Evolutionary conservation across 2,888 invertebrate species (phyloP).

Genomic region (Orgyia antiqua): DNA sequence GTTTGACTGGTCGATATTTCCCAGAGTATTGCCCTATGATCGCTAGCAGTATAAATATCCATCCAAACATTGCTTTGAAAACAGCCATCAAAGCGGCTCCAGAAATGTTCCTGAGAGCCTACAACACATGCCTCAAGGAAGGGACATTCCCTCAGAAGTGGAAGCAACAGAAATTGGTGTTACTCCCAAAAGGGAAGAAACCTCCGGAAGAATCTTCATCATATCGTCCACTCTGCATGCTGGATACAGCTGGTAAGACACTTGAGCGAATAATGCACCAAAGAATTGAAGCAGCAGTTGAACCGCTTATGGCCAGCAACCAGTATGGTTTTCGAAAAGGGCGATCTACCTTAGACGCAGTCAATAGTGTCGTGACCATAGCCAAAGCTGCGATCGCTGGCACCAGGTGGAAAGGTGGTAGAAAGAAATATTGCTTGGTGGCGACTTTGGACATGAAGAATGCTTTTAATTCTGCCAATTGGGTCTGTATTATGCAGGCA

Average conservation of each 20-base stretch:
- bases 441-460: no score
- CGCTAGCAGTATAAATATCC: no score
- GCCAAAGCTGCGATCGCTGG: not conserved
- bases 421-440: no score
- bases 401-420: not conserved
- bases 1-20: no score
- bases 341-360: no score
- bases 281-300: not conserved
- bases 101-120: not conserved
- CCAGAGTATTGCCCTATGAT: not conserved
- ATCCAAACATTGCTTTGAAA: no score
- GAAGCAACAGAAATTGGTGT: not conserved
- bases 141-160: not conserved
- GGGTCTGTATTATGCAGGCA: no score
- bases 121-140: not conserved
- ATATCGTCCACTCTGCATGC: not conserved
- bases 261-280: no score
- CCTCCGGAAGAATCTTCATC: not conserved
- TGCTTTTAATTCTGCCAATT: no score
- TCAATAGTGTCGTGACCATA: not conserved
- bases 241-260: not conserved
- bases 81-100: no score
- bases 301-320: no score
- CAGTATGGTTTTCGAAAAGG: no score
- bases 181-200: slow-evolving; percentile 1